Base-by-base conservation (phyloP, 1,140 invertebrate species). In the Caenorhabditis remanei region DNA sequence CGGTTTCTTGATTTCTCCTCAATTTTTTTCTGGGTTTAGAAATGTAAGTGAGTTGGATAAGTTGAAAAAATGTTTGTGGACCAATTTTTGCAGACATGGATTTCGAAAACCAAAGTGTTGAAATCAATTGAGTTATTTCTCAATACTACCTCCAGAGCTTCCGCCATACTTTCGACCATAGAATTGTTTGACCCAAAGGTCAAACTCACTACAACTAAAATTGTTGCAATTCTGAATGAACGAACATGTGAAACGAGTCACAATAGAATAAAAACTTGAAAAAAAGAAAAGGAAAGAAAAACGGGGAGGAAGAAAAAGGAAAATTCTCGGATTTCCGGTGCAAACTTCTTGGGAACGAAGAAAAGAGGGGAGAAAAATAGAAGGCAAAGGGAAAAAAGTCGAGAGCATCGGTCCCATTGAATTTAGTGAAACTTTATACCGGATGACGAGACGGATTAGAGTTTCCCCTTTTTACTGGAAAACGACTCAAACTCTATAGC, bases 311-410 rank as follows among this genome's bases (percentile, higher is more conserved):
- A 84, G 56, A 61, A 84, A 41, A 61, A 84, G 53, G 56, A 84
- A 61, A 84, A 84, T 84, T 84, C 53, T 84, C 56, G 82, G 82
- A 61, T 84, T 84, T 84, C 82, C 82, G 82, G 41, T 84, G 53
- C 53, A 84, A 84, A 61, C 56, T 84, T 84, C 82, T 61, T 84
- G 53, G 53, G 53, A 58, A 56, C 56, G 53, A 84, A 58, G 82
- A 84, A 58, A 58, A 46, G 40, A 32, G 16, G 24, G 24, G 50
- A n/a, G 40, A 21, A 41, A 46, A 46, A 84, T 19, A 83, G 53
- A 61, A 79, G 19, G 16, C 5, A 56, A 61, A 14, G 50, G 53
- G 13, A 21, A 43, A 61, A 61, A 58, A 58, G 53, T 84, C 56
- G 24, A 56, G 55, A 43, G 82, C 82, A 56, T 61, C 40, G 40